Conservation (phyloP, 1,140 invertebrate species). For the Lepidurus packardi region DNA sequence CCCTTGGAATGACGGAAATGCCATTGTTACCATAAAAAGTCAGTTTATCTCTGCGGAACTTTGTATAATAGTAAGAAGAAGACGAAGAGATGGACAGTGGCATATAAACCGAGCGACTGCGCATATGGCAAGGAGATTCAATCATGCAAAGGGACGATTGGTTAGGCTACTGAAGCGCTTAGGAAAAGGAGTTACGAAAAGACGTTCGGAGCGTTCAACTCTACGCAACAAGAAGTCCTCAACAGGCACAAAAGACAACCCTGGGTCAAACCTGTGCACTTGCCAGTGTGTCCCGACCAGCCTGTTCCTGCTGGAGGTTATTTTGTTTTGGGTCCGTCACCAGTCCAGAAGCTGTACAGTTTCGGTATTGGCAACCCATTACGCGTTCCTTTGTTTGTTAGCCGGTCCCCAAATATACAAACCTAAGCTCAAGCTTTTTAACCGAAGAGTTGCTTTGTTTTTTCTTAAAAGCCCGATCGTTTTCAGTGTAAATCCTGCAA, state of each 20-base stretch:
- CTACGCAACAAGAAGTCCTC: neutral
- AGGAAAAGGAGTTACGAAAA: neutral
- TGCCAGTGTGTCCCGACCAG: neutral
- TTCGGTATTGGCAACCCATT: too few relatives aligned
- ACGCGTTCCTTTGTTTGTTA: too few relatives aligned
- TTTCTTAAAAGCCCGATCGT: too few relatives aligned
- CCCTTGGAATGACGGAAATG: too few relatives aligned
- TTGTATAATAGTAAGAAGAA: neutral
- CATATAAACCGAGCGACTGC: neutral
- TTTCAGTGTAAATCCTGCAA: too few relatives aligned
- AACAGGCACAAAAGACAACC: constrained; percentile 14
- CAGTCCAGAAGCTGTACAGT: neutral
- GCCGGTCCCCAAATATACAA: too few relatives aligned
- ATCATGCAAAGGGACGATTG: constrained; percentile 4
- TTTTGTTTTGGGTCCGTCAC: neutral
- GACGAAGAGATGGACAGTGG: neutral
- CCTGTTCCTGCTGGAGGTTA: neutral
- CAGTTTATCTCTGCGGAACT: neutral
- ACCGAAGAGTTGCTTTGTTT: too few relatives aligned
- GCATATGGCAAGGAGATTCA: constrained; percentile 4
- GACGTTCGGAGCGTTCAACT: neutral
- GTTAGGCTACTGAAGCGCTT: neutral
- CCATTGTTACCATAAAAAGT: too few relatives aligned
- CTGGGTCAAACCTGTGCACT: constrained; percentile 15
- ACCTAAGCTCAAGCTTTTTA: too few relatives aligned